These are phyloP conservation scores for Emydura subglobosa DNA, from an alignment of 2,113 vertebrate species.

Conservation along the genomic window DNA sequence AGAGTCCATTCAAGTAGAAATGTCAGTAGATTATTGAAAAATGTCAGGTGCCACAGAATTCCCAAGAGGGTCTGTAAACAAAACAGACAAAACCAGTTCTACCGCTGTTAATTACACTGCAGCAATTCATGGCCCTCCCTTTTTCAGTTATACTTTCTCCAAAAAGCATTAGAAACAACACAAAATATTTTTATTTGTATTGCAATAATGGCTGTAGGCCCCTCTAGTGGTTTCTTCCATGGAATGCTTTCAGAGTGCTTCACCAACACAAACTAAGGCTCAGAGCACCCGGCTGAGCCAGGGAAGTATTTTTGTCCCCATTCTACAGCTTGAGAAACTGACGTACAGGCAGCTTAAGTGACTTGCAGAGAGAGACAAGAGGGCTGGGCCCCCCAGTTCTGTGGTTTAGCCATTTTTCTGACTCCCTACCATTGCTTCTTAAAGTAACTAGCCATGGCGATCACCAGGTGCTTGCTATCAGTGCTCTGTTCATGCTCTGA, in stretches of 20 bases:
- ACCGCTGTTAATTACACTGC: slow-evolving; percentile 19
- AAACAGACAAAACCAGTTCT: slow-evolving; percentile 18
- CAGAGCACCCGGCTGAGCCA: neutral
- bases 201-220: neutral
- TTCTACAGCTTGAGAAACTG: neutral
- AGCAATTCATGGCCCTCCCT: slow-evolving; percentile 11
- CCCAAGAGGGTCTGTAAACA: neutral
- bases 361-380: neutral
- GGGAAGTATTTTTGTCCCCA: neutral
- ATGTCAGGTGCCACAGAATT: neutral
- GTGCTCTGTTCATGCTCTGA: neutral
- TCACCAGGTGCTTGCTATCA: neutral
- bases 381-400: neutral
- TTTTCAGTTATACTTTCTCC: neutral
- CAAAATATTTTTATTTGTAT: neutral
- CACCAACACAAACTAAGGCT: neutral
- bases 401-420: neutral
- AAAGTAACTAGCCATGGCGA: neutral
- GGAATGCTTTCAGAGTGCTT: neutral
- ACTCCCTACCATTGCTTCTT: neutral
- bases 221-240: neutral
- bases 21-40: slow-evolving; percentile 44
- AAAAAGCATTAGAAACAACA: neutral
- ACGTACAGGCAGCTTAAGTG: neutral
- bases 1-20: neutral